Conservation (phyloP, 2,888 invertebrate genomes). For the Protodeltote pygarga region DNA sequence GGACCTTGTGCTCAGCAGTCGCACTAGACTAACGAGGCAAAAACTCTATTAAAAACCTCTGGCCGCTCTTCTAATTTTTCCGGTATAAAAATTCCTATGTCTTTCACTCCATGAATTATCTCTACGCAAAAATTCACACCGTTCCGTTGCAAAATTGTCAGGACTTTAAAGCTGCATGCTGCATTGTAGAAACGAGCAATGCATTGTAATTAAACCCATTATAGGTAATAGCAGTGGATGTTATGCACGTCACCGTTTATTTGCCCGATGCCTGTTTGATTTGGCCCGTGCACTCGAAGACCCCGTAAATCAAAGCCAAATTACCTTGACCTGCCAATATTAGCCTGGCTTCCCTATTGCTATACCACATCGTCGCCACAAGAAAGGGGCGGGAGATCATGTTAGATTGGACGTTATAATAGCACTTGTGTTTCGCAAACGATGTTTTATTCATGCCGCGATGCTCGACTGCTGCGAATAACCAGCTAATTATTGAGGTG, state of each 20-base stretch:
- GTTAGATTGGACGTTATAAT: conserved; percentile 58
- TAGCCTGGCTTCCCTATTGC: conserved; percentile 19
- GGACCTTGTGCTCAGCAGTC: too few relatives aligned
- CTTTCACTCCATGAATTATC: not conserved
- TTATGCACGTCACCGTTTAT: conserved; percentile 71
- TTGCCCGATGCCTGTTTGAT: conserved; percentile 66
- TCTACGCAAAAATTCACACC: too few relatives aligned
- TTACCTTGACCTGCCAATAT: conserved; percentile 49
- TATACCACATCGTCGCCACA: conserved; percentile 16
- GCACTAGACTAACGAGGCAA: too few relatives aligned
- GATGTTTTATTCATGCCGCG: conserved; percentile 83
- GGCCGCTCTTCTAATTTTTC: not conserved
- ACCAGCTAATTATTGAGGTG: conserved; percentile 82
- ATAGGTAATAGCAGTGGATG: conserved; percentile 64
- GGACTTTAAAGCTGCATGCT: conserved; percentile 7
- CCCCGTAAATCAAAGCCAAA: conserved; percentile 56
- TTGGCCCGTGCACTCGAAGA: conserved; percentile 63
- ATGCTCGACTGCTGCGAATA: conserved; percentile 75
- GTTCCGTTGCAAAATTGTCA: too few relatives aligned
- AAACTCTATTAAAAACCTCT: not conserved
- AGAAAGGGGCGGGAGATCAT: conserved; percentile 48
- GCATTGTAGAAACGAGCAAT: conserved; percentile 45
- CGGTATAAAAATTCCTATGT: not conserved
- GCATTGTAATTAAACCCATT: conserved; percentile 73
- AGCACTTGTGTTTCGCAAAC: conserved; percentile 73